Conservation (phyloP, 2,888 invertebrate species). For the Dysmachus trigonus region DNA sequence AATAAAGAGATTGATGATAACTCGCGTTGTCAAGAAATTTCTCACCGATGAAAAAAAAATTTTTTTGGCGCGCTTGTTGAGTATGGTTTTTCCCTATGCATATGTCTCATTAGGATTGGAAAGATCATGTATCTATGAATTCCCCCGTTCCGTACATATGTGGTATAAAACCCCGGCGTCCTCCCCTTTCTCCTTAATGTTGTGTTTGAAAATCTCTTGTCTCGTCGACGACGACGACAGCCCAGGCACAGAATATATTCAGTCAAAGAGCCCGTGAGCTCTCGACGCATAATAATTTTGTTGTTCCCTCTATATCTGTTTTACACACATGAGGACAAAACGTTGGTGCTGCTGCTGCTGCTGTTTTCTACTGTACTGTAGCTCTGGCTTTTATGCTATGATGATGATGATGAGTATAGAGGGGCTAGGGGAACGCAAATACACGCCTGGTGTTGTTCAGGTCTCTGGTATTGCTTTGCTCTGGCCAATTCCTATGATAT, state of each 20-base stretch:
- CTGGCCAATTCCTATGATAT: neutral
- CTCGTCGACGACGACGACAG: too few species aligned
- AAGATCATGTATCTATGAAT: constrained; percentile 3
- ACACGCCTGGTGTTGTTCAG: too few species aligned
- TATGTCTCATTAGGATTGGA: constrained; percentile 27
- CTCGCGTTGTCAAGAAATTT: neutral
- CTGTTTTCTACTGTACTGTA: neutral
- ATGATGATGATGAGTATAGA: neutral
- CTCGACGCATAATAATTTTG: constrained; percentile 29
- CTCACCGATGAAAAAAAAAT: neutral
- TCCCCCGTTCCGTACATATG: neutral
- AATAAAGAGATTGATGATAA: neutral
- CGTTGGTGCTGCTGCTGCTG: neutral
- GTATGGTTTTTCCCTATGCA: neutral
- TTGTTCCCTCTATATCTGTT: constrained; percentile 7
- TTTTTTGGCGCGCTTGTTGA: constrained; percentile 33
- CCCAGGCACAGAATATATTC: neutral
- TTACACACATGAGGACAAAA: constrained; percentile 28
- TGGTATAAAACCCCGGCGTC: neutral
- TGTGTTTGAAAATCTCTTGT: constrained; percentile 15
- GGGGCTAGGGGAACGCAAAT: neutral
- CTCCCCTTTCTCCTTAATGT: neutral
- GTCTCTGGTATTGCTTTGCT: neutral
- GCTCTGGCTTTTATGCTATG: neutral
- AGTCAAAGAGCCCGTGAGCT: neutral